phyloP scores from a whole-genome alignment of 2,113 vertebrate genomes.

The Struthidea cinerea region DNA sequence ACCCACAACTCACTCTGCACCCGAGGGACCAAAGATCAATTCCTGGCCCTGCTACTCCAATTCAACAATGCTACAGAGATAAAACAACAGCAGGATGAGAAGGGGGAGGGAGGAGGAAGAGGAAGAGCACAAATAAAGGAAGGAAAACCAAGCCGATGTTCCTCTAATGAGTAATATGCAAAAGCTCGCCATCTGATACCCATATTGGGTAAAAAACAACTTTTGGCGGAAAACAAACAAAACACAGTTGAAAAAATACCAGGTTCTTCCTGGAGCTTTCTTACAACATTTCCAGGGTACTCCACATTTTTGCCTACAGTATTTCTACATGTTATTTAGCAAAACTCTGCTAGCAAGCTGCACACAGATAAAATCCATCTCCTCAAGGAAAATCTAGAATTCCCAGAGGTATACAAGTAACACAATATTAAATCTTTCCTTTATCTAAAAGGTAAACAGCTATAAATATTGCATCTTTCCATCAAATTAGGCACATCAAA shows the following conservation, averaged over 20 bases:
- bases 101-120: slow-evolving; percentile 7
- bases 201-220: neutral
- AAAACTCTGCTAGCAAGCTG: neutral
- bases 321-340: neutral
- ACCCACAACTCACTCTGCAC: neutral
- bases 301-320: neutral
- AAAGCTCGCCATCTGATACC: neutral
- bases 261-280: neutral
- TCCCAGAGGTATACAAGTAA: neutral
- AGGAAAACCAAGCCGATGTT: slow-evolving; percentile 40
- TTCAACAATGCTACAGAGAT: neutral
- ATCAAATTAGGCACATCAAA: neutral
- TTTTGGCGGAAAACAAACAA: neutral
- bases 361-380: neutral
- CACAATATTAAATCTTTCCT: neutral
- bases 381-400: neutral
- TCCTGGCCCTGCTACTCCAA: neutral
- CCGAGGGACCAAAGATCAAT: neutral
- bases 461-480: neutral
- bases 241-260: neutral
- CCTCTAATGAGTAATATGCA: neutral
- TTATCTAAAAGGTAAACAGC: neutral
- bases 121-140: slow-evolving; percentile 45
- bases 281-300: neutral
- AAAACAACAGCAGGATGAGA: slow-evolving; percentile 25